These are phyloP conservation scores for Oreortyx pictus DNA, from an alignment of 2,797 vertebrate genomes.

Conservation along the genomic window DNA sequence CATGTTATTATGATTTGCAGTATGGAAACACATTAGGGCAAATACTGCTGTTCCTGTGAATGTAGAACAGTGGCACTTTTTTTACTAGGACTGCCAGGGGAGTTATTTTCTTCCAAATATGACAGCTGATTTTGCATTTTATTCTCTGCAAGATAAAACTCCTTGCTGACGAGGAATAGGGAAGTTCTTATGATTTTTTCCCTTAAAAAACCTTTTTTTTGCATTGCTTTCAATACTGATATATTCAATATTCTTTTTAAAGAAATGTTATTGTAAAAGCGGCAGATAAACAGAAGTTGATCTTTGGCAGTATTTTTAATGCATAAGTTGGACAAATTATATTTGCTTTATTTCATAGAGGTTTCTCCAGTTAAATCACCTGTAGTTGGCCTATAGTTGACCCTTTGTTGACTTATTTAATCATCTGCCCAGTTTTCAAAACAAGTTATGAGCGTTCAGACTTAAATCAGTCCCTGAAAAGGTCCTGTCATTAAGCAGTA, in stretches of 20 bases:
- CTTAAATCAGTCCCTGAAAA: slow-evolving; percentile 52
- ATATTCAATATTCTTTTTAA: background rate
- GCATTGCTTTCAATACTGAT: too few relatives aligned
- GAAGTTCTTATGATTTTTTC: background rate
- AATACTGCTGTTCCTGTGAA: background rate
- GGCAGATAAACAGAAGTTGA: background rate
- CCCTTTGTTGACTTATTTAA: slow-evolving; percentile 59
- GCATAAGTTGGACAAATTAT: background rate
- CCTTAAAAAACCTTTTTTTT: background rate
- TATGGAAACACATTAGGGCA: accelerated
- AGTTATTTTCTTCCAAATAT: background rate
- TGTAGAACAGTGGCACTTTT: accelerated
- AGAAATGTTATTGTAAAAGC: background rate
- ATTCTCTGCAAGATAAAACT: background rate
- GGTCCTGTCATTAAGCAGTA: slow-evolving; percentile 15
- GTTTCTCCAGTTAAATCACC: slow-evolving; percentile 55
- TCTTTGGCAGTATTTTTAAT: background rate
- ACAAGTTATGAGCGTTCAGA: slow-evolving; percentile 44
- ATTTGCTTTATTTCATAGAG: slow-evolving; percentile 27
- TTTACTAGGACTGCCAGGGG: background rate
- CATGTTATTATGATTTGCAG: background rate
- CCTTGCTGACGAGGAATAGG: background rate
- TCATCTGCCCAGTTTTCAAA: slow-evolving; percentile 40
- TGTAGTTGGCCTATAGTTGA: slow-evolving; percentile 55
- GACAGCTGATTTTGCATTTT: background rate